A percentile compares a stretch with the other conserved stretches of the same genome.
phyloP scores from a whole-genome alignment of 2,797 vertebrate genomes.

The Micrastur ruficollis region DNA sequence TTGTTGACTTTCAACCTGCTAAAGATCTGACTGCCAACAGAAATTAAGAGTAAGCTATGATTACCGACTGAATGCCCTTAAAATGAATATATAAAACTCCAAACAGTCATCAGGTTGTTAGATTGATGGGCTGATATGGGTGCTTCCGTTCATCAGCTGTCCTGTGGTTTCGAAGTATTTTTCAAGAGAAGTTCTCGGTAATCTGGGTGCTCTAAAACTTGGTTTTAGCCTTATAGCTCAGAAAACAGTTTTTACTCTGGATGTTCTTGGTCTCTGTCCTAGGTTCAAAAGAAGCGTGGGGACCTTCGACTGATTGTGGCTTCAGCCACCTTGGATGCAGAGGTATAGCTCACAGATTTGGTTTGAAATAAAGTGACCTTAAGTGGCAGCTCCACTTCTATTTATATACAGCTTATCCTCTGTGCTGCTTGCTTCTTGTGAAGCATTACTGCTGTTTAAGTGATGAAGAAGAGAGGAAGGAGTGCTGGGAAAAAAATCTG shows the following conservation, averaged over 20 bases:
- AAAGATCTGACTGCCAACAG: neutral
- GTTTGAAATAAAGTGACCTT: neutral
- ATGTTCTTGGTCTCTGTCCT: neutral
- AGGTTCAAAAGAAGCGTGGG: constrained; percentile 96
- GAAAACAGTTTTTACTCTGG: neutral
- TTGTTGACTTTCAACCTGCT: neutral
- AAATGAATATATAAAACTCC: neutral
- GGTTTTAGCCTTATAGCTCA: neutral
- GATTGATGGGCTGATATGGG: too few species aligned
- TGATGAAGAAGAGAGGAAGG: neutral
- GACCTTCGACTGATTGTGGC: constrained; percentile 94
- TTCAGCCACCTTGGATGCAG: constrained; percentile 96
- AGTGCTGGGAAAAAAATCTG: neutral
- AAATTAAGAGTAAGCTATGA: neutral
- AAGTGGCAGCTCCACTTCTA: neutral
- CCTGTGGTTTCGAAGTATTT: neutral
- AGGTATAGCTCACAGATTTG: constrained; percentile 76
- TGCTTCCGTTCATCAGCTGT: neutral
- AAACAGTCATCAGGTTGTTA: neutral
- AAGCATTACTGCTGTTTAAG: neutral
- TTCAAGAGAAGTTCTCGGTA: neutral
- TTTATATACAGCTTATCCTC: neutral
- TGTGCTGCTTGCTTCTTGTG: neutral
- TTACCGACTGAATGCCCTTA: neutral
- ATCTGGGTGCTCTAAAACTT: neutral